Conservation (phyloP, 2,797 vertebrate genomes). For the Todus mexicanus region DNA sequence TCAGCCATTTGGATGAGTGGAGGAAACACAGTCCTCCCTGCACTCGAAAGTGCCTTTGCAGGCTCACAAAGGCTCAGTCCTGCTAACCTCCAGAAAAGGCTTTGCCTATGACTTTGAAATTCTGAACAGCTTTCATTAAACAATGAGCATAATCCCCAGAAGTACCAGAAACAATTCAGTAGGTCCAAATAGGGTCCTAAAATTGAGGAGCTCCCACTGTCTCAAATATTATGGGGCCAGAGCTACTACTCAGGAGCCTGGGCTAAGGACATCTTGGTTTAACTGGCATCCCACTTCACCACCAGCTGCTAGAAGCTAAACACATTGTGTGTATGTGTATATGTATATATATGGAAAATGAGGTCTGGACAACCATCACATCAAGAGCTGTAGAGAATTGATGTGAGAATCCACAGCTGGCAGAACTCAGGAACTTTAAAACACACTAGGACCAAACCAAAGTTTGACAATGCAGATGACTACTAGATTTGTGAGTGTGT, state of each 20-base stretch:
- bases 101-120: neutral
- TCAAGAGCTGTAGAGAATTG: neutral
- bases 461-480: neutral
- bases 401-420: neutral
- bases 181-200: neutral
- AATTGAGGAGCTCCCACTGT: neutral
- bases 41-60: neutral
- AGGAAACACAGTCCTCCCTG: neutral
- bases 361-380: neutral
- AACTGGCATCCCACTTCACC: neutral
- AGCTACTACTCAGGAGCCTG: neutral
- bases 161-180: neutral
- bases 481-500: neutral
- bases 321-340: neutral
- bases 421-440: neutral
- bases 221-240: neutral
- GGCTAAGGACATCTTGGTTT: neutral
- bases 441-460: neutral
- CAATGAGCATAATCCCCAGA: neutral
- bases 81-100: neutral
- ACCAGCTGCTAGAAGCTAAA: neutral
- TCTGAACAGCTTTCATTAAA: neutral
- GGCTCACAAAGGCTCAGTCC: neutral
- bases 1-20: neutral
- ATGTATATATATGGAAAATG: neutral